Percentiles rank a stretch among this genome's conserved stretches.
Evolutionary conservation across 2,888 invertebrate species (phyloP).

Genomic region (Aphelenchoides bicaudatus): DNA sequence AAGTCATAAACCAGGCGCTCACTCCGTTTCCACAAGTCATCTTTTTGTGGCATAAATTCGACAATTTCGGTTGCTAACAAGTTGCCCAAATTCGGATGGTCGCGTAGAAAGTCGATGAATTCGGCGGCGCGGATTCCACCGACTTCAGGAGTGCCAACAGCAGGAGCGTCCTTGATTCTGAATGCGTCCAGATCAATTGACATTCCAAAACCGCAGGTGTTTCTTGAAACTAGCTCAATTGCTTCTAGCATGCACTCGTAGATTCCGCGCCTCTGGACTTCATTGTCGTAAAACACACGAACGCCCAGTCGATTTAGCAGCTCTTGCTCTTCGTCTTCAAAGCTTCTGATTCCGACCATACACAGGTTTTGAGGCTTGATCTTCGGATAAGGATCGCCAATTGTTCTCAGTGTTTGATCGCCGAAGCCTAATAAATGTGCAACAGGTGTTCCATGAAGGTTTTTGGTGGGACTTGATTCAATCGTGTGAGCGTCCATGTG

Average conservation of each 20-base stretch:
- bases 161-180: conserved; percentile 47
- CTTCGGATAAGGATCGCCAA: conserved; percentile 43
- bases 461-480: conserved; percentile 42
- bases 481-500: conserved; percentile 54
- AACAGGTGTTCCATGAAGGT: conserved; percentile 54
- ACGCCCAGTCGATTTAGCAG: conserved; percentile 48
- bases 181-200: conserved; percentile 55
- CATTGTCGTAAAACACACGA: conserved; percentile 46
- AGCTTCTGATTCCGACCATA: conserved; percentile 50
- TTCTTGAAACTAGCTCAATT: conserved; percentile 40
- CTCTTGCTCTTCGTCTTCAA: conserved; percentile 48
- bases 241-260: conserved; percentile 49
- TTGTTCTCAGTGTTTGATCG: conserved; percentile 37
- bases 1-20: conserved; percentile 45
- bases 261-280: conserved; percentile 46
- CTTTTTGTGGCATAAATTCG: conserved; percentile 46
- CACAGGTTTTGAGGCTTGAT: conserved; percentile 45
- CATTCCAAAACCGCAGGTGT: conserved; percentile 50
- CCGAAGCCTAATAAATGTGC: conserved; percentile 53
- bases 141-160: conserved; percentile 51
- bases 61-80: conserved; percentile 52
- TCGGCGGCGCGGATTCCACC: conserved; percentile 48
- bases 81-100: conserved; percentile 38
- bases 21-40: conserved; percentile 40
- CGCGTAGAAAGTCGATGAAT: conserved; percentile 46